phyloP scores from a whole-genome alignment of 1,140 invertebrate genomes.

The Hycleus cichorii region DNA sequence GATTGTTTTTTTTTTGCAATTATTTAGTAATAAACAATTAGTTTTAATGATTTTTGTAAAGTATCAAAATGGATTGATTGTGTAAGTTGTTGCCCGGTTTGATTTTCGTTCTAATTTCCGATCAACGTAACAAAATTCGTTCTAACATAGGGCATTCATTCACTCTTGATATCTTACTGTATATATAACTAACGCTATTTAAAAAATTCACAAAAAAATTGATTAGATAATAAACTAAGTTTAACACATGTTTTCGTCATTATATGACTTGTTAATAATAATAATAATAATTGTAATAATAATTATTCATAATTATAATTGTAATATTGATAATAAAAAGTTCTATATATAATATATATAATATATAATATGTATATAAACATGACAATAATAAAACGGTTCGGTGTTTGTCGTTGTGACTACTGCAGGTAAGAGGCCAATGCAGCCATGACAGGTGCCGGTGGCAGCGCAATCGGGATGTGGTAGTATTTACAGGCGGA shows the following conservation, averaged over 20 bases:
- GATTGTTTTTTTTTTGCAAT: not conserved
- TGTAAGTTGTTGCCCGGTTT: too few species aligned
- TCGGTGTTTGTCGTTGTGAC: constrained; percentile 36
- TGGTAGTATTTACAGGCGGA: constrained; percentile 91
- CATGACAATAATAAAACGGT: constrained; percentile 36
- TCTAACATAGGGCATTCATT: constrained; percentile 20
- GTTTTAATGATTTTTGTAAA: too few species aligned
- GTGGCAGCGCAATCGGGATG: constrained; percentile 76
- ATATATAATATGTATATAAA: constrained; percentile 26
- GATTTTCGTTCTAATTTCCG: too few species aligned
- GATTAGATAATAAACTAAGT: constrained; percentile 19
- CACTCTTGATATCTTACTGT: constrained; percentile 19
- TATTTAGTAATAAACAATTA: too few species aligned
- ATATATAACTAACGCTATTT: constrained; percentile 14
- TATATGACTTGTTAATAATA: constrained; percentile 32
- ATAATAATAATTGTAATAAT: constrained; percentile 16
- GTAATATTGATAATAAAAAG: too few species aligned
- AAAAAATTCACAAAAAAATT: too few species aligned
- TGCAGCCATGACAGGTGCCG: constrained; percentile 57
- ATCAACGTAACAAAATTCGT: not conserved
- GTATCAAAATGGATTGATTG: too few species aligned
- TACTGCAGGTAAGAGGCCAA: constrained; percentile 43
- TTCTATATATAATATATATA: too few species aligned
- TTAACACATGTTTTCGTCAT: constrained; percentile 37
- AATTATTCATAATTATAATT: too few species aligned